Percentiles rank a stretch among this genome's conserved stretches.
These are phyloP conservation scores for Elaphurus davidianus DNA, from an alignment of 2,113 vertebrate species.

Conservation along the genomic window DNA sequence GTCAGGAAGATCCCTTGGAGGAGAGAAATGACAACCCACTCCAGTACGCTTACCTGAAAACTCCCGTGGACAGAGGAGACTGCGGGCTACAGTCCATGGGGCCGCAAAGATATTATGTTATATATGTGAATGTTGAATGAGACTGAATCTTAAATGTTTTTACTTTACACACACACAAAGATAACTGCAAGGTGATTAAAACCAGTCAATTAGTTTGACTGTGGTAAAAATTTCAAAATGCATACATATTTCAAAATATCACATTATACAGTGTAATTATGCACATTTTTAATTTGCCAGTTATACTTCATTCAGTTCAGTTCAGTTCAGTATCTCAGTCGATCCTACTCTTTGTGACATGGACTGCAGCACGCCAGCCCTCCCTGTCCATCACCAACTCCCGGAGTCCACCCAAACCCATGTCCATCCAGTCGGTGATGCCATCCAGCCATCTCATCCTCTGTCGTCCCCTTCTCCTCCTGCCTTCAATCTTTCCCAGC, in stretches of 20 bases:
- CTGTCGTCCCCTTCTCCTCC: not conserved
- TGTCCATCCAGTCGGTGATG: rapidly evolving
- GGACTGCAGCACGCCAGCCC: not conserved
- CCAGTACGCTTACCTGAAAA: rapidly evolving
- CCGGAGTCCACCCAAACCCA: rapidly evolving
- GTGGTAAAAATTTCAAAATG: not conserved
- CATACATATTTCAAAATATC: not conserved
- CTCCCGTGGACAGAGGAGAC: not conserved
- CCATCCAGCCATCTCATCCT: not conserved
- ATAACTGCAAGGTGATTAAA: not conserved
- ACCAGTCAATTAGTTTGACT: not conserved
- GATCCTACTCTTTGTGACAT: rapidly evolving
- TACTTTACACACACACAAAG: not conserved
- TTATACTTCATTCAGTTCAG: not conserved
- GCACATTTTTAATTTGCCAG: not conserved
- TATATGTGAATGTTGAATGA: not conserved
- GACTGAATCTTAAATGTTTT: not conserved
- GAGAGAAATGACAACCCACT: not conserved
- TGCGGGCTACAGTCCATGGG: not conserved
- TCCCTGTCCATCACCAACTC: not conserved
- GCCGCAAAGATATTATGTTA: not conserved
- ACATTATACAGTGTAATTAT: not conserved
- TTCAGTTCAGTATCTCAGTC: rapidly evolving
- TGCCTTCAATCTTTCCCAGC: not conserved
- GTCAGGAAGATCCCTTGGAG: not conserved